Conservation (phyloP, 2,888 invertebrate genomes). For the Andrena camellia region DNA sequence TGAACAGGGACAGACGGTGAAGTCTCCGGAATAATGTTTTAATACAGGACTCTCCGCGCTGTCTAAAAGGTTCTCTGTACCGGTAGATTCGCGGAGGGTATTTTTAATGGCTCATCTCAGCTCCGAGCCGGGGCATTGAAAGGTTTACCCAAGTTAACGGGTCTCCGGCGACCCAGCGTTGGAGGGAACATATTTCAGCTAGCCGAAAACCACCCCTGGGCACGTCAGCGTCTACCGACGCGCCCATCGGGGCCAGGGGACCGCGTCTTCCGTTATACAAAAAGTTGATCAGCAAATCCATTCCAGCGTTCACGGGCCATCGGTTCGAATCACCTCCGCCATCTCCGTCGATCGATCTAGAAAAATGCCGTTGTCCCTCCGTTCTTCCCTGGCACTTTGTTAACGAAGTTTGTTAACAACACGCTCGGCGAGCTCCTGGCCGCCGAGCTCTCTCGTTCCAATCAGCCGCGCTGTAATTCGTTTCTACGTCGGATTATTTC, state of each 20-base stretch:
- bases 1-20: background rate
- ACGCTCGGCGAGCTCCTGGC: conserved; percentile 46
- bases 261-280: background rate
- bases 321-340: background rate
- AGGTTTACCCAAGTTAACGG: too few species aligned
- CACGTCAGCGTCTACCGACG: background rate
- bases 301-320: conserved; percentile 10
- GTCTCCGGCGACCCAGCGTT: too few species aligned
- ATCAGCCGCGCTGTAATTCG: conserved; percentile 60
- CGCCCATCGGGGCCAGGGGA: background rate
- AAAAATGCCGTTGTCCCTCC: conserved; percentile 6
- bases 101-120: background rate
- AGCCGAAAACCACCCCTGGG: too few species aligned
- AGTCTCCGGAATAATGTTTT: background rate
- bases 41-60: background rate
- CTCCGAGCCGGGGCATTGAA: background rate
- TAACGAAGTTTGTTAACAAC: conserved; percentile 62
- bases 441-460: conserved; percentile 56
- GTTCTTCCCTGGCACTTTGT: conserved; percentile 30
- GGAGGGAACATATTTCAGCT: too few species aligned
- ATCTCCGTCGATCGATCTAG: background rate
- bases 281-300: conserved; percentile 28
- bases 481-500: conserved; percentile 62
- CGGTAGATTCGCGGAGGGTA: background rate
- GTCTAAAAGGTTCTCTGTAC: too few species aligned